Base-by-base conservation (phyloP, 1,140 invertebrate species). In the Lamellibrachia luymesi region DNA sequence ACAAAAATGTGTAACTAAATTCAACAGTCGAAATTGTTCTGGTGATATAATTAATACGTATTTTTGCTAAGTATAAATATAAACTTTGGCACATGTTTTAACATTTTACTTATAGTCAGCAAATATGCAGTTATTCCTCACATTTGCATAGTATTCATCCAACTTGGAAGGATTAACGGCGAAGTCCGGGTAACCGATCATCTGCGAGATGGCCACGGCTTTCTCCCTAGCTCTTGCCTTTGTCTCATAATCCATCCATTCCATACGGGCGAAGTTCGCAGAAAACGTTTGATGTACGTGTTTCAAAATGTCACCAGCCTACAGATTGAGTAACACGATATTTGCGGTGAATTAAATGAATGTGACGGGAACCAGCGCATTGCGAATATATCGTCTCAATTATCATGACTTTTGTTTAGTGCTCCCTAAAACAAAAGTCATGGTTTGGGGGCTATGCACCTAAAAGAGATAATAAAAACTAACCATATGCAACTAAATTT, bases 141-240 rank as follows among this genome's bases (percentile, higher is more conserved):
- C 97, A 92, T 97, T 97, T 91, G 97, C 95, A 95, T 98, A 98
- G 94, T 98, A 98, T 93, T 98, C 96, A 50, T 97, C 97, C 0
- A 99, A 96, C 95, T 98, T 98, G 0, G 96, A 95, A 92, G 98
- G 96, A 93, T 98, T 97, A 2, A 98, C 95, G 90, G 99, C 97
- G 96, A 98, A 98, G 92, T 97, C 97, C n/a, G 96, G 95, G 93
- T 95, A 96, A 7, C 95, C 95, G 13, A 96, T 94, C 93, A 94
- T 95, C 17, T 94, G 94, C 1, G 6, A 64, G 8, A 95, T 93
- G 25, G 91, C 93, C 2, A 92, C 91, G 13, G 94, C 94, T 93
- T 96, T 96, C 17, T 94, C 94, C 13, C 92, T 91, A 17, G 95
- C 95, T 13, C 92, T 94, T 1, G 92, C 50, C 50, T 94, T 93